Evolutionary conservation across 2,888 invertebrate species (phyloP).

Genomic region (Serripes groenlandicus): DNA sequence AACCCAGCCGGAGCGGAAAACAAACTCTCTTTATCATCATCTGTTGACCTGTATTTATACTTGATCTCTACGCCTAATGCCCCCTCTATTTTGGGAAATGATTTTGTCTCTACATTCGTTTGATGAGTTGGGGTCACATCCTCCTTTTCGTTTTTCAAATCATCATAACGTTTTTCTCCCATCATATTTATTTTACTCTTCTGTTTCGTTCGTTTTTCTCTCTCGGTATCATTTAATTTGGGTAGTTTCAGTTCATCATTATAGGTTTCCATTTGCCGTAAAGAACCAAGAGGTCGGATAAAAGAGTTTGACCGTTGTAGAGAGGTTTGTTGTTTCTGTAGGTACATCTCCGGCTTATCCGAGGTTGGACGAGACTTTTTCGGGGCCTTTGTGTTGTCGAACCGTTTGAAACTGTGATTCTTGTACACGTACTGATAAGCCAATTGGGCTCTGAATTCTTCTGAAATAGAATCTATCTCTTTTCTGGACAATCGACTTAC

Average conservation of each 20-base stretch:
- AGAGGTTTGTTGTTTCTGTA: conserved; percentile 26
- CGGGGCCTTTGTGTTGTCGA: conserved; percentile 31
- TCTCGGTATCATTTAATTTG: conserved; percentile 15
- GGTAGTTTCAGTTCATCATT: conserved; percentile 56
- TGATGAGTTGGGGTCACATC: background rate
- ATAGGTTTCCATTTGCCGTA: conserved; percentile 50
- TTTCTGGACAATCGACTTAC: conserved; percentile 24
- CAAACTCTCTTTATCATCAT: conserved; percentile 54
- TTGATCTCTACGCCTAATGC: conserved; percentile 61
- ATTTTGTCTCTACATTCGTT: background rate
- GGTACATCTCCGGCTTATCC: conserved; percentile 57
- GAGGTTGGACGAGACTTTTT: conserved; percentile 57
- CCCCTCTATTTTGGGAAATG: conserved; percentile 63
- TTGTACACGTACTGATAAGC: conserved; percentile 66
- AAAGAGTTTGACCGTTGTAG: conserved; percentile 6
- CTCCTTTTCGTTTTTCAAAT: background rate
- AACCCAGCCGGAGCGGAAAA: conserved; percentile 56
- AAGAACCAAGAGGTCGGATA: conserved; percentile 57
- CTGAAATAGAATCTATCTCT: conserved; percentile 47
- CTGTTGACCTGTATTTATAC: conserved; percentile 29
- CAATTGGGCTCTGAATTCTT: conserved; percentile 60
- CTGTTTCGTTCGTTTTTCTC: conserved; percentile 4
- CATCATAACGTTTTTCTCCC: conserved; percentile 33
- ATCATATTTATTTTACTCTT: conserved; percentile 52
- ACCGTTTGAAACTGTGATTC: conserved; percentile 55